Evolutionary conservation across 2,888 invertebrate genomes (phyloP).

Genomic region (Andrena dorsata): DNA sequence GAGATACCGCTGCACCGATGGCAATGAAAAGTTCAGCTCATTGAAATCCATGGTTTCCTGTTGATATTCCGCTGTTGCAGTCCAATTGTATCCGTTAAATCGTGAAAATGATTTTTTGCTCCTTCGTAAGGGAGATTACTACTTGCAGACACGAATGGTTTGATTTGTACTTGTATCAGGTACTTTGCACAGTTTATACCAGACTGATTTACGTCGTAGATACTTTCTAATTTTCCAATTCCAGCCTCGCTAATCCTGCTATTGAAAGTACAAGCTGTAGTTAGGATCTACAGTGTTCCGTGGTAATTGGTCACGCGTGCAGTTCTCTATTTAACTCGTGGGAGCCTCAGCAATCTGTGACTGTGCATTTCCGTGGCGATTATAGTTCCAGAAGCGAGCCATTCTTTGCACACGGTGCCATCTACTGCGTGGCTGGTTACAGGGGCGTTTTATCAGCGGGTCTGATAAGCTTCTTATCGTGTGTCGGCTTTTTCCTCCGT

Average conservation of each 20-base stretch:
- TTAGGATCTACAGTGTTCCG: slow-evolving; percentile 12
- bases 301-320: slow-evolving; percentile 26
- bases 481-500: slow-evolving; percentile 10
- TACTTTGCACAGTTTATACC: too few species aligned
- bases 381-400: not conserved
- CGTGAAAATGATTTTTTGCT: not conserved
- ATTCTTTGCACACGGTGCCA: slow-evolving; percentile 35
- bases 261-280: not conserved
- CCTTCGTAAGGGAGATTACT: too few species aligned
- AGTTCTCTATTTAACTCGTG: slow-evolving; percentile 14
- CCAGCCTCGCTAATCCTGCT: not conserved
- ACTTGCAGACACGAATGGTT: too few species aligned
- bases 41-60: not conserved
- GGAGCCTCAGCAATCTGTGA: not conserved
- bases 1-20: slow-evolving; percentile 18
- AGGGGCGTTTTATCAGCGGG: not conserved
- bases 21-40: not conserved
- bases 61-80: not conserved
- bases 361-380: slow-evolving; percentile 9
- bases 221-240: not conserved
- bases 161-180: too few species aligned
- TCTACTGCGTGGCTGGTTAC: slow-evolving; percentile 31
- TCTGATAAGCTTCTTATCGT: slow-evolving; percentile 40
- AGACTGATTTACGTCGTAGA: not conserved
- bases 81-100: not conserved